Conservation (phyloP, 2,797 vertebrate genomes). For the Labroides dimidiatus region DNA sequence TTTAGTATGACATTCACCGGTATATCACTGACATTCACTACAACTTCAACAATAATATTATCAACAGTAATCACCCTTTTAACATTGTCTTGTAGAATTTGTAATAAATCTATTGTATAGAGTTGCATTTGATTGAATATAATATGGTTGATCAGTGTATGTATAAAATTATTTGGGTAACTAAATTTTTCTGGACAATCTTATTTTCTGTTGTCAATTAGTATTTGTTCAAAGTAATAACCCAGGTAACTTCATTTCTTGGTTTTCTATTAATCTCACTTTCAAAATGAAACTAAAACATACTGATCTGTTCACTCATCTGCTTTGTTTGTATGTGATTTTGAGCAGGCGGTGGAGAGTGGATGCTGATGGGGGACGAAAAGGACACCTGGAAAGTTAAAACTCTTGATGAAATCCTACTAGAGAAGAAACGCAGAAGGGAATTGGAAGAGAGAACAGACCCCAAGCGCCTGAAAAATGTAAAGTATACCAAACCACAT, state of each 20-base stretch:
- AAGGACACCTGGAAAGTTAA: conserved; percentile 99
- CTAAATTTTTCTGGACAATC: too few relatives aligned
- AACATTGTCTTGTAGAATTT: too few relatives aligned
- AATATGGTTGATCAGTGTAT: too few relatives aligned
- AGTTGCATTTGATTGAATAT: too few relatives aligned
- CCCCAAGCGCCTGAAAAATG: conserved; percentile 92
- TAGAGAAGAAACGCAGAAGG: conserved; percentile 96
- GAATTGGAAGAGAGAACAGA: conserved; percentile 96
- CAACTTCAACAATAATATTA: too few relatives aligned
- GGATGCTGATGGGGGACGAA: conserved; percentile 98
- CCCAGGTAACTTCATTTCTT: neutral
- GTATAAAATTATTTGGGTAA: too few relatives aligned
- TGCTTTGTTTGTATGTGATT: conserved; percentile 25
- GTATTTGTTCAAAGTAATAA: too few relatives aligned
- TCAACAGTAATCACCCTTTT: too few relatives aligned
- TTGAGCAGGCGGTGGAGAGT: conserved; percentile 78
- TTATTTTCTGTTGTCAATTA: neutral
- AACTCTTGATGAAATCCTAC: conserved; percentile 98
- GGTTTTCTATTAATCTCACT: neutral
- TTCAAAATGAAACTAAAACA: neutral
- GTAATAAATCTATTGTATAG: too few relatives aligned
- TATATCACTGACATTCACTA: too few relatives aligned
- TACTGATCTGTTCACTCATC: neutral
- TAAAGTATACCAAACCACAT: conserved; percentile 69
- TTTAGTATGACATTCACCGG: too few relatives aligned